Base-by-base conservation (phyloP, 2,888 invertebrate species). In the Calephelis perditalis region DNA sequence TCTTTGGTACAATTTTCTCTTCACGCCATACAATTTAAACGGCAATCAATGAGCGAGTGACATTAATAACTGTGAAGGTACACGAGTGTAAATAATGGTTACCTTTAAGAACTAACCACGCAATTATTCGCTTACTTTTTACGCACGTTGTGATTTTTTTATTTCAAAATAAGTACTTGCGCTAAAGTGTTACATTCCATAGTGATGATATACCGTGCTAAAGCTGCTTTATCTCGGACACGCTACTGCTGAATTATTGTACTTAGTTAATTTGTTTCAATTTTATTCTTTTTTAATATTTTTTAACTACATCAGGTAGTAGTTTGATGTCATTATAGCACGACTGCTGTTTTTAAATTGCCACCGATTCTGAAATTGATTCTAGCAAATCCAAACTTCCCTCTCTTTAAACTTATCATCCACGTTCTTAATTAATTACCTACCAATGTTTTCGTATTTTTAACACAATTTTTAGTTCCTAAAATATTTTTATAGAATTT, bases 1-100 rank as follows among this genome's bases (percentile, higher is more conserved):
- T 71, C 36, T 58, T 43, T 35, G 11, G 35, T n/a, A 56, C 62
- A 62, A 62, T 59, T 59, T 56, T 59, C 62, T 59, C 58, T 59
- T 58, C 58, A 56, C 56, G 47, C 49, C 40, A 10, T 37, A 46
- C 56, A 60, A 60, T 60, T 62, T 62, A 62, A 62, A 43, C 36
- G 11, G 44, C 56, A 58, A 58, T 63, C 58, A 63, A 63, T 63
- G 58, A 56, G 44, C 56, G 52, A 47, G 46, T 60, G 52, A 55
- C 58, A 59, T 62, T 65, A 58, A 63, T 63, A 59, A 57, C 57
- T 15, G 46, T 35, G 55, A 26, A 54, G 43, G 54, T 36, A 12
- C 60, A 46, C 56, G 37, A 45, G 59, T 59, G 59, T 52, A 44
- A 52, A 58, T 57, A 55, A 58, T 62, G 44, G 12, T 54, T 36